A percentile compares a stretch with the other conserved stretches of the same genome.
Evolutionary conservation across 2,888 invertebrate species (phyloP).

Genomic region (Agrochola litura): DNA sequence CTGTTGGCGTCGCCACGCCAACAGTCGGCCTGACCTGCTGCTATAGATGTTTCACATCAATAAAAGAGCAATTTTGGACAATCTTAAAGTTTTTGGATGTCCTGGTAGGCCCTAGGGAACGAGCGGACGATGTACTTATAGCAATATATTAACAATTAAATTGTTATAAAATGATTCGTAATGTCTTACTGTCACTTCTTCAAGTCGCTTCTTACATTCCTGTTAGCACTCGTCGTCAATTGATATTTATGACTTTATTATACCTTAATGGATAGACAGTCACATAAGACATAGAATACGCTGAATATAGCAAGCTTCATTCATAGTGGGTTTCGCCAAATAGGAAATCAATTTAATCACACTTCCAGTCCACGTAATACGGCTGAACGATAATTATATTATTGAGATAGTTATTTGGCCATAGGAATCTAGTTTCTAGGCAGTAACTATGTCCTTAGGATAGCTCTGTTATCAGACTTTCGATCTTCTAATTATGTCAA

Average conservation of each 20-base stretch:
- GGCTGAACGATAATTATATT: background rate
- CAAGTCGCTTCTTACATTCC: conserved; percentile 38
- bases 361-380: background rate
- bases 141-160: background rate
- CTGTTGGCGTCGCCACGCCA: too few species aligned
- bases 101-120: too few species aligned
- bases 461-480: background rate
- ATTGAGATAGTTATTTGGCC: background rate
- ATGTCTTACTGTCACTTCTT: conserved; percentile 9
- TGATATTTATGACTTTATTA: conserved; percentile 12
- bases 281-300: background rate
- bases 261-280: background rate
- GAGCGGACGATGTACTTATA: background rate
- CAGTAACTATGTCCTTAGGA: background rate
- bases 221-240: conserved; percentile 38
- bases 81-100: background rate
- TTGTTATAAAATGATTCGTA: conserved; percentile 9
- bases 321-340: conserved; percentile 2
- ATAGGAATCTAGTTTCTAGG: background rate
- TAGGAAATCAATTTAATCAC: conserved; percentile 4
- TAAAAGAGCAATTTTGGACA: background rate
- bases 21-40: too few species aligned
- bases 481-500: too few species aligned
- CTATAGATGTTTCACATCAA: background rate
- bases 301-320: conserved; percentile 16